A percentile compares a stretch with the other conserved stretches of the same genome.
Conservation (phyloP, 2,888 invertebrate genomes). For the Polylopha cassiicola region DNA sequence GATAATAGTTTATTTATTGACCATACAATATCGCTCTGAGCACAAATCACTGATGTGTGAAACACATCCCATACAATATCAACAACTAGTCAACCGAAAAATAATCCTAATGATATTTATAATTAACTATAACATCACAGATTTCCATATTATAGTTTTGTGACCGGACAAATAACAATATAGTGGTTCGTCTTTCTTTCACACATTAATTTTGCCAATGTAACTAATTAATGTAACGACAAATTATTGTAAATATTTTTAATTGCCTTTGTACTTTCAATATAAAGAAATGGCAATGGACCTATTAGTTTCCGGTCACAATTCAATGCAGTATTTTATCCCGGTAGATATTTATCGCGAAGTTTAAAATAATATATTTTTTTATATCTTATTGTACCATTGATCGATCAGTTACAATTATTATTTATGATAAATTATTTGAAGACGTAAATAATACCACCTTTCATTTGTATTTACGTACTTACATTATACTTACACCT, state of each 20-base stretch:
- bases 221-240: no score
- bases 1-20: constrained; percentile 40
- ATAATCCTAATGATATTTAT: constrained; percentile 47
- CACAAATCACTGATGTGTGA: constrained; percentile 60
- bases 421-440: no score
- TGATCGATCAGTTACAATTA: constrained; percentile 5
- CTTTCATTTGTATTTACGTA: constrained; percentile 34
- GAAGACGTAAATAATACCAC: constrained; percentile 18
- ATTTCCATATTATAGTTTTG: constrained; percentile 37
- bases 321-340: constrained; percentile 18
- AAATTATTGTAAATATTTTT: no score
- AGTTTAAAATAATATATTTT: constrained; percentile 22
- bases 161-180: constrained; percentile 22
- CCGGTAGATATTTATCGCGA: constrained; percentile 41
- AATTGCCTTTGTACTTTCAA: no score
- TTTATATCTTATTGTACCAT: constrained; percentile 2
- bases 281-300: background rate
- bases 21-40: constrained; percentile 56
- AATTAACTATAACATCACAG: constrained; percentile 61
- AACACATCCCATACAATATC: constrained; percentile 41
- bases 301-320: constrained; percentile 21
- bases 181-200: no score
- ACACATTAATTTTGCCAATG: no score
- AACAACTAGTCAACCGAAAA: constrained; percentile 40
- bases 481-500: constrained; percentile 32